These are phyloP conservation scores for Pararge aegeria DNA, from an alignment of 1,140 invertebrate species.

Conservation along the genomic window DNA sequence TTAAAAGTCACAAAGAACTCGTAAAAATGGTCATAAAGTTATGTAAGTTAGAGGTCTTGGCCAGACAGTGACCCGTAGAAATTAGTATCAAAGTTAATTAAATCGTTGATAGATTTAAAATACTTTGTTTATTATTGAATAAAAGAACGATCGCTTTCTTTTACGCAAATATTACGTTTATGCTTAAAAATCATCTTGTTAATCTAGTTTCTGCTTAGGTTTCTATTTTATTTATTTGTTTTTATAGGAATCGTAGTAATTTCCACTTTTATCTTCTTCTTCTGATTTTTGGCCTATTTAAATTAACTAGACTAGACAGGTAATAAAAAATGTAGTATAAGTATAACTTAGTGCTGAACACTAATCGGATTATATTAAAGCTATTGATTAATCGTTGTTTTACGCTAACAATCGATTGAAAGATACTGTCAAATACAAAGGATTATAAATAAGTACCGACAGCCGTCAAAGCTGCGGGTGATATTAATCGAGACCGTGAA, in stretches of 20 bases:
- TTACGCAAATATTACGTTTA: too few relatives aligned
- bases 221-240: too few relatives aligned
- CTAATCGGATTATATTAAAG: neutral
- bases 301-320: too few relatives aligned
- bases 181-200: too few relatives aligned
- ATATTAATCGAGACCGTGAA: constrained; percentile 18
- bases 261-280: too few relatives aligned
- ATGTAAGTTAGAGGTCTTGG: constrained; percentile 54
- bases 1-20: constrained; percentile 8
- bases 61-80: constrained; percentile 36
- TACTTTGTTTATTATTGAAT: neutral
- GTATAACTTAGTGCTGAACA: neutral
- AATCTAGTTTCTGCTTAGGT: too few relatives aligned
- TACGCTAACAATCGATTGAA: constrained; percentile 9
- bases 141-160: neutral
- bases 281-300: too few relatives aligned
- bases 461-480: constrained; percentile 13
- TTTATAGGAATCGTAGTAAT: too few relatives aligned
- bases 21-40: constrained; percentile 27
- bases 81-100: constrained; percentile 17
- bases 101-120: neutral
- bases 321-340: too few relatives aligned
- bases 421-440: constrained; percentile 16
- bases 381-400: neutral
- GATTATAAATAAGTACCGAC: constrained; percentile 16